Evolutionary conservation across 2,888 invertebrate genomes (phyloP).

Genomic region (Synergus umbraculus): DNA sequence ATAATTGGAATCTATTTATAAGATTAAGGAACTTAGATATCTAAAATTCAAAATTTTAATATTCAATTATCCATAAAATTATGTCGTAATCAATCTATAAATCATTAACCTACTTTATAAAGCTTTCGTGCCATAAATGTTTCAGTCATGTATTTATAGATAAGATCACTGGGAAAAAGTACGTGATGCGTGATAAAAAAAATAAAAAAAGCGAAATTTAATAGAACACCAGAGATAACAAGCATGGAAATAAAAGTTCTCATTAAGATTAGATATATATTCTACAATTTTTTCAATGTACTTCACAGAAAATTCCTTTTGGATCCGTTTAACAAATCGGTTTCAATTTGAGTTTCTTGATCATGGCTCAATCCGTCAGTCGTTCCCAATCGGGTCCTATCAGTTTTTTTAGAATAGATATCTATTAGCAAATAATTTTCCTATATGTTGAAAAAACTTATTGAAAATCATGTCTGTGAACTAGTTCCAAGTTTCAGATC

Average conservation of each 20-base stretch:
- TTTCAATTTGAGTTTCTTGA: too few species aligned
- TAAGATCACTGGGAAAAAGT: background rate
- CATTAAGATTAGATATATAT: background rate
- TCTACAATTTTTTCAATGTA: background rate
- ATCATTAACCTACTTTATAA: background rate
- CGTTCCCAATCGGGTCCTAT: too few species aligned
- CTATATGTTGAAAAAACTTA: background rate
- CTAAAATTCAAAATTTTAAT: too few species aligned
- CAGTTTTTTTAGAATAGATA: too few species aligned
- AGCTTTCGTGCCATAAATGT: background rate
- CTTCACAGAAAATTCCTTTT: background rate
- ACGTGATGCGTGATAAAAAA: background rate
- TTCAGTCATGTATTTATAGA: background rate
- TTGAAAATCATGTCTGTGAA: background rate
- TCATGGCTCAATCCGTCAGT: too few species aligned
- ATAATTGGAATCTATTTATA: background rate
- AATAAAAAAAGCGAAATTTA: background rate
- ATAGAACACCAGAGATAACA: background rate
- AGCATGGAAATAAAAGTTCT: background rate
- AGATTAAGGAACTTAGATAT: background rate
- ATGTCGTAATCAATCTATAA: background rate
- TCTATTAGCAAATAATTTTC: too few species aligned
- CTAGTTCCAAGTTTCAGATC: background rate
- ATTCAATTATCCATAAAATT: background rate
- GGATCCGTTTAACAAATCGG: too few species aligned